Evolutionary conservation across 2,888 invertebrate species (phyloP), one percentile per base, ranked within the genome.

Genomic region (Phrixothrix hirtus): DNA sequence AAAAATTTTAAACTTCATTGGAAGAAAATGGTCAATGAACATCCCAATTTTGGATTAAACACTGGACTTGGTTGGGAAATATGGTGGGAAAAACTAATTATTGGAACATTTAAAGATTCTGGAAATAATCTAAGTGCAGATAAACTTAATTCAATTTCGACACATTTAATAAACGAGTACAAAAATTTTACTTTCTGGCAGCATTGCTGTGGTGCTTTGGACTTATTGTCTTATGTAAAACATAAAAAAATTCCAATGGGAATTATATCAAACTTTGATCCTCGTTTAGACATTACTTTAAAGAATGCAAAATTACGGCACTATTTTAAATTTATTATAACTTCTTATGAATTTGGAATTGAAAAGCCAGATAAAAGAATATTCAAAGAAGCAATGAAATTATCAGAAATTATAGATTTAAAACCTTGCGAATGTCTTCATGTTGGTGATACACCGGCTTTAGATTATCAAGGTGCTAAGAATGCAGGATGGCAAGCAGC

Each of bases 201-300:
- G 64, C 77, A 83, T 17, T 81, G 83, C 59, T 79, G 84, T 34
- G 89, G 89, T 10, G 80, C 83, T 13, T 68, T 80, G 6, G 82
- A 83, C 46, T 74, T 92, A n/a, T 76, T 93, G 1, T 75, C 82
- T 14, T 79, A 80, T 53, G 72, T 92, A 4, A 77, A 74, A 54
- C 69, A 71, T 7, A 75, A 73, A 43, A 73, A 75, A 14, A 65
- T 82, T 9, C 63, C 71, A 7, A 61, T 93, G 31, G 95, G 93
- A 1, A 83, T 93, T 0, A 85, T 95, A 60, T 92, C 95, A 3
- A 95, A 95, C 75, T 92, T 88, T 76, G 95, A 95, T 77, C 88
- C 91, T 17, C 80, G 94, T 17, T 77, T 95, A 1, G 79, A 83
- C 52, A 77, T 79, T 2, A 81, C 94, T 56, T 77, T 95, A 42